phyloP scores from a whole-genome alignment of 2,888 invertebrate species.

The Tachina fera region DNA sequence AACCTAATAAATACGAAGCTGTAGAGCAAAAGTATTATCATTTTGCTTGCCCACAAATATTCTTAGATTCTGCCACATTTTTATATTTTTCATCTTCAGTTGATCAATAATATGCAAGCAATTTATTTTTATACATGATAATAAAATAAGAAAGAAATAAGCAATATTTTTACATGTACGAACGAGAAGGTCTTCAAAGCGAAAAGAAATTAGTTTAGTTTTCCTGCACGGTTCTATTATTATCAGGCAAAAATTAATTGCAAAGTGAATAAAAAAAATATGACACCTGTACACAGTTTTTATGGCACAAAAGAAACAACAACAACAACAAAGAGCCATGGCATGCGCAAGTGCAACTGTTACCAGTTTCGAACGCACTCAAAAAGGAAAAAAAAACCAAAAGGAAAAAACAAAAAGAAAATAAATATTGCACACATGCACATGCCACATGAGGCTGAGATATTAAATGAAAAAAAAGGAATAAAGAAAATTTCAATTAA shows the following conservation, averaged over 20 bases:
- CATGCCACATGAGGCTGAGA: constrained; percentile 2
- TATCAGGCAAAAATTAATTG: not conserved
- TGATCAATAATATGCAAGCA: too few relatives aligned
- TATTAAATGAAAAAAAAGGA: too few relatives aligned
- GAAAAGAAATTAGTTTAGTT: not conserved
- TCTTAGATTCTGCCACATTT: too few relatives aligned
- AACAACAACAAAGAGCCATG: constrained; percentile 23
- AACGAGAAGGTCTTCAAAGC: too few relatives aligned
- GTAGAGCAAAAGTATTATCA: too few relatives aligned
- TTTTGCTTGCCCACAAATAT: too few relatives aligned
- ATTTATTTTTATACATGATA: too few relatives aligned
- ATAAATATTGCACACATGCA: not conserved
- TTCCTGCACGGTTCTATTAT: not conserved
- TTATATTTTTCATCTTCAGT: too few relatives aligned
- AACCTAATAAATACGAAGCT: too few relatives aligned
- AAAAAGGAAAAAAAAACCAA: not conserved
- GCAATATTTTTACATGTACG: too few relatives aligned
- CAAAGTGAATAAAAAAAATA: constrained; percentile 28
- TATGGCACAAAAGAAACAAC: not conserved
- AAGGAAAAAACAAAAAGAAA: not conserved
- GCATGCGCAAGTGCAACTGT: constrained; percentile 50
- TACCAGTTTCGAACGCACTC: constrained; percentile 1
- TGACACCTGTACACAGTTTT: constrained; percentile 44
- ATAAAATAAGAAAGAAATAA: too few relatives aligned
- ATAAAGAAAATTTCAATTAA: constrained; percentile 24